Percentiles rank a stretch among this genome's conserved stretches.
Conservation (phyloP, 2,888 invertebrate genomes). For the Lasius fuliginosus region DNA sequence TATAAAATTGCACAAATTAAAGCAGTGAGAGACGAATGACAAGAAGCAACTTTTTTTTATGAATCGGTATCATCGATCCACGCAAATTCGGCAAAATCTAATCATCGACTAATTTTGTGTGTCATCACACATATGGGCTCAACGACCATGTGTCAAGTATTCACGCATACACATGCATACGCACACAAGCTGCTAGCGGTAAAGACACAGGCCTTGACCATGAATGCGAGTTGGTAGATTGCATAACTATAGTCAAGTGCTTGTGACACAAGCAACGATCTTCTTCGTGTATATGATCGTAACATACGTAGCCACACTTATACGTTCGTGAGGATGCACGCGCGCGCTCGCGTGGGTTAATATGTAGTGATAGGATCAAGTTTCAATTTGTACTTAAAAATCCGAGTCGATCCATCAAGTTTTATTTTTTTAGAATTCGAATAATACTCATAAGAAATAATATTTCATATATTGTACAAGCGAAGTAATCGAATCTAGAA, state of each 20-base stretch:
- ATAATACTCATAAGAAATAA: too few relatives aligned
- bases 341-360: slow-evolving; percentile 53
- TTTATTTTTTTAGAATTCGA: too few relatives aligned
- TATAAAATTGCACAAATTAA: not conserved
- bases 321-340: slow-evolving; percentile 5
- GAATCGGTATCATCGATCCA: not conserved
- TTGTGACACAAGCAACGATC: slow-evolving; percentile 66
- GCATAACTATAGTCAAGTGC: slow-evolving; percentile 82
- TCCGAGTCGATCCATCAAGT: too few relatives aligned
- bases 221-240: slow-evolving; percentile 81
- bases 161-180: not conserved
- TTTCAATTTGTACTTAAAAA: too few relatives aligned
- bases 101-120: slow-evolving; percentile 41
- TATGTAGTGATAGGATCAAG: too few relatives aligned
- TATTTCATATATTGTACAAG: too few relatives aligned
- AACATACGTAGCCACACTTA: slow-evolving; percentile 26
- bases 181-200: slow-evolving; percentile 57
- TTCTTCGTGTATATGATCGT: slow-evolving; percentile 64
- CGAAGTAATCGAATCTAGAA: too few relatives aligned
- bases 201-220: slow-evolving; percentile 81
- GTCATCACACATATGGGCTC: slow-evolving; percentile 34
- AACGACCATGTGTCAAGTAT: slow-evolving; percentile 15
- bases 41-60: not conserved
- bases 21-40: not conserved
- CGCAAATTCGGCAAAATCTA: slow-evolving; percentile 28